Evolutionary conservation across 2,888 invertebrate species (phyloP).

Genomic region (Mamestra brassicae): DNA sequence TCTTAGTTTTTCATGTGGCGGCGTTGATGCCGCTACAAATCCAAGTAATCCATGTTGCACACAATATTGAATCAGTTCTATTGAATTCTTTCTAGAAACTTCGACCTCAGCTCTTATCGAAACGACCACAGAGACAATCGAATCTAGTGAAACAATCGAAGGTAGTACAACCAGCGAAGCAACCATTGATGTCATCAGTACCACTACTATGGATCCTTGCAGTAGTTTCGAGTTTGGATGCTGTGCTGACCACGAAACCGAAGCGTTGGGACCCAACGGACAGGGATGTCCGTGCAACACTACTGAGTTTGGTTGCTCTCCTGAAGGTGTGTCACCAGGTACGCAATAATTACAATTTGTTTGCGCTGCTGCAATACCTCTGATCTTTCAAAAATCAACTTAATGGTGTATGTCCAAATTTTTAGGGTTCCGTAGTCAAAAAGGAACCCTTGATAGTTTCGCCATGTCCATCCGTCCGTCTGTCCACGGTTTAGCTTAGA

Average conservation of each 20-base stretch:
- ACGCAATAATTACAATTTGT: constrained; percentile 33
- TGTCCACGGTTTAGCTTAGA: too few relatives aligned
- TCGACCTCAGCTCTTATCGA: constrained; percentile 46
- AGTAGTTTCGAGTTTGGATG: constrained; percentile 92
- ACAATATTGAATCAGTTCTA: neutral
- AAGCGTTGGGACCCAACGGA: constrained; percentile 92
- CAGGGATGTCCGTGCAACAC: constrained; percentile 92
- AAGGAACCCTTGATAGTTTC: too few relatives aligned
- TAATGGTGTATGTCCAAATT: too few relatives aligned
- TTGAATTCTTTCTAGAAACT: constrained; percentile 35
- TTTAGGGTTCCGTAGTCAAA: too few relatives aligned
- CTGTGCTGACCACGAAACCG: constrained; percentile 93
- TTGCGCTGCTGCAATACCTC: neutral
- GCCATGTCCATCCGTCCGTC: too few relatives aligned
- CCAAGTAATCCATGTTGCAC: too few relatives aligned
- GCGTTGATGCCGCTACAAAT: too few relatives aligned
- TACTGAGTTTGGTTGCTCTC: constrained; percentile 94
- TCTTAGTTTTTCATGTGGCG: too few relatives aligned
- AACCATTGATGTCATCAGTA: constrained; percentile 26
- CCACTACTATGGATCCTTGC: constrained; percentile 82
- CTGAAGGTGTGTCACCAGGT: constrained; percentile 93
- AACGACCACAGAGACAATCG: constrained; percentile 40
- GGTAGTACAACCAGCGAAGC: constrained; percentile 24
- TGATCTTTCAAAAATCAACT: too few relatives aligned
- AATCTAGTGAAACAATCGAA: constrained; percentile 38